A percentile compares a stretch with the other conserved stretches of the same genome.
These are phyloP conservation scores for Machimus rusticus DNA, from an alignment of 2,888 invertebrate genomes.

Conservation along the genomic window DNA sequence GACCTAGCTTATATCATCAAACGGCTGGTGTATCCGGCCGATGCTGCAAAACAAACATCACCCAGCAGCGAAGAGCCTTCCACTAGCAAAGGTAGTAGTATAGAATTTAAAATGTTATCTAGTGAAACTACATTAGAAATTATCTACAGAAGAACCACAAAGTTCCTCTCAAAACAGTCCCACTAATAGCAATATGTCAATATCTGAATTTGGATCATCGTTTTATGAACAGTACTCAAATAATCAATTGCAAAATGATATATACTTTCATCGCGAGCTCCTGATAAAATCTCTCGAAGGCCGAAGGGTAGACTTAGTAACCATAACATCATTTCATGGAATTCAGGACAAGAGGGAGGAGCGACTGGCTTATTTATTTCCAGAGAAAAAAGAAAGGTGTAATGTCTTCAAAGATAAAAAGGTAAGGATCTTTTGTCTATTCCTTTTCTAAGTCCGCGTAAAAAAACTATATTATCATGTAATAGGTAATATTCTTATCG, in stretches of 20 bases:
- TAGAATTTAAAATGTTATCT: background rate
- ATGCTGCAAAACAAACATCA: background rate
- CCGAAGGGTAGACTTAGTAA: slow-evolving; percentile 80
- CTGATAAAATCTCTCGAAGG: slow-evolving; percentile 80
- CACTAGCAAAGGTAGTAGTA: background rate
- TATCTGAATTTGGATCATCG: background rate
- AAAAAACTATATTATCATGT: background rate
- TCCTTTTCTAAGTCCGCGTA: background rate
- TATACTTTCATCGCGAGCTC: slow-evolving; percentile 86
- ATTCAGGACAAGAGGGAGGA: slow-evolving; percentile 77
- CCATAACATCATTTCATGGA: slow-evolving; percentile 82
- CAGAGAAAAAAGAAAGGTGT: slow-evolving; percentile 73
- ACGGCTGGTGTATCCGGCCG: background rate
- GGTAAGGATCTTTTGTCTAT: slow-evolving; percentile 61
- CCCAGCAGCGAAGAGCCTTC: background rate
- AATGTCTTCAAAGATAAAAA: slow-evolving; percentile 80
- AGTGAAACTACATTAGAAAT: background rate
- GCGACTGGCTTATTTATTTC: slow-evolving; percentile 75
- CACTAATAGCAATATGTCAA: background rate
- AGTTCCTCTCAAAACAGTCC: background rate
- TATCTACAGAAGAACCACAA: background rate
- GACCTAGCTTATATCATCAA: slow-evolving; percentile 45
- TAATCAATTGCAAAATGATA: slow-evolving; percentile 66
- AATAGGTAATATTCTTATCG: slow-evolving; percentile 81
- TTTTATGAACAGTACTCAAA: slow-evolving; percentile 32